Evolutionary conservation across 1,140 invertebrate genomes (phyloP), one percentile per base, ranked within the genome.

Genomic region (Rhysida immarginata): DNA sequence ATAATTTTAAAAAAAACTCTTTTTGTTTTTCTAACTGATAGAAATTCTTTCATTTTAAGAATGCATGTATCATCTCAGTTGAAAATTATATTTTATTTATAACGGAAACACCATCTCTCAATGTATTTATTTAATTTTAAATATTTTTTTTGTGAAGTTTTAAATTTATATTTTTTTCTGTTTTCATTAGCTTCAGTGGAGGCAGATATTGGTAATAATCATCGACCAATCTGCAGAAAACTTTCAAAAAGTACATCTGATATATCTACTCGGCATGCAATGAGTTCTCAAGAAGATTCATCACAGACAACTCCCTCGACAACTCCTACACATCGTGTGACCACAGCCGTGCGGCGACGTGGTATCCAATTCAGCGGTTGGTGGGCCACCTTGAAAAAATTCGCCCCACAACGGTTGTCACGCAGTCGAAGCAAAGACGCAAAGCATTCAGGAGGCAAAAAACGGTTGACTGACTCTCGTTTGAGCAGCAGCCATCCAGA

Each of bases 341-440:
- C 44, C 44, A 13, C 16, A 3, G 13, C 3, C 26, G 24, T 26
- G 24, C 3, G 49, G 26, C 49, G 49, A 13, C 49, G 49, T 3
- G 49, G 49, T 13, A 16, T 35, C 11, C 53, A 54, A 25, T 26
- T 54, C 3, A 16, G 20, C 24, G 27, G 42, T 24, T 49, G 44
- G 55, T 56, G 45, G 45, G n/a, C 45, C n/a, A 23, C 21, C 2
- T 23, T 56, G 2, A 56, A 56, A 29, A 56, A 51, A 26, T 56
- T 56, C 26, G 55, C 55, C 2, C 55, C 55, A n/a, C 55, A 56
- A 23, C 52, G 55, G 41, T 23, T 56, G 11, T 13, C 73, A 18
- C 72, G 80, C 1, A 75, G 75, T 26, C 71, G 76, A 13, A 79
- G 78, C 62, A 81, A 79, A 67, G 79, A 81, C 59, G 64, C 77